Percentiles rank a stretch among this genome's conserved stretches.
phyloP scores from a whole-genome alignment of 1,140 invertebrate genomes.

The Cydia amplana region DNA sequence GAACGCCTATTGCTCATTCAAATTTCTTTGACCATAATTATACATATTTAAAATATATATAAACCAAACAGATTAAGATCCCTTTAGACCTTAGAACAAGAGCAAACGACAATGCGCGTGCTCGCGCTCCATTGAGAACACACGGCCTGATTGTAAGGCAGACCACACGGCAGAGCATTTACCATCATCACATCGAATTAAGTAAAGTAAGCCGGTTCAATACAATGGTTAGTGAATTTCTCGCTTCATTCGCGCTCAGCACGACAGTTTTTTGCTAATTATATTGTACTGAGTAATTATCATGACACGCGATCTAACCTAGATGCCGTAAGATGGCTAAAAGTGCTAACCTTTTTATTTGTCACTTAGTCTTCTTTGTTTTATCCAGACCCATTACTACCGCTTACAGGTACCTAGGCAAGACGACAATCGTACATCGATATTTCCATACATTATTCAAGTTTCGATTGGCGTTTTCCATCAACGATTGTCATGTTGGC shows the following conservation, averaged over 20 bases:
- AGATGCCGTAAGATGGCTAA: not conserved
- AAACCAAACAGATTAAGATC: too few species aligned
- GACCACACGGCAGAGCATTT: conserved; percentile 30
- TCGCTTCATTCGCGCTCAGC: conserved; percentile 46
- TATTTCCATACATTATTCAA: too few species aligned
- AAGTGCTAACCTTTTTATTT: not conserved
- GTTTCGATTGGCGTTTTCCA: too few species aligned
- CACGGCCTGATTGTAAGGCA: conserved; percentile 35
- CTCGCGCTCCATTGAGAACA: not conserved
- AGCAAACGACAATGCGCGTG: not conserved
- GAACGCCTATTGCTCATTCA: too few species aligned
- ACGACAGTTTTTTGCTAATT: conserved; percentile 41
- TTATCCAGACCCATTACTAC: too few species aligned
- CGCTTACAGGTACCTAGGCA: too few species aligned
- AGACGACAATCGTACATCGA: too few species aligned
- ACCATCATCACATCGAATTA: conserved; percentile 37
- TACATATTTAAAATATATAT: too few species aligned
- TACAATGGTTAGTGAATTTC: conserved; percentile 43
- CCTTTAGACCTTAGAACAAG: too few species aligned
- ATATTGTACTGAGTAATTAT: conserved; percentile 38
- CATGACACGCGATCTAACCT: conserved; percentile 30
- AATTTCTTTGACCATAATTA: too few species aligned
- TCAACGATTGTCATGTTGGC: too few species aligned
- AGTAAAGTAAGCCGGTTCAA: conserved; percentile 57
- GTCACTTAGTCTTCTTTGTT: not conserved